Evolutionary conservation across 30 jellyfish, hydroid and myxozoan species (phyloP).

Genomic region (Hydra vulgaris): DNA sequence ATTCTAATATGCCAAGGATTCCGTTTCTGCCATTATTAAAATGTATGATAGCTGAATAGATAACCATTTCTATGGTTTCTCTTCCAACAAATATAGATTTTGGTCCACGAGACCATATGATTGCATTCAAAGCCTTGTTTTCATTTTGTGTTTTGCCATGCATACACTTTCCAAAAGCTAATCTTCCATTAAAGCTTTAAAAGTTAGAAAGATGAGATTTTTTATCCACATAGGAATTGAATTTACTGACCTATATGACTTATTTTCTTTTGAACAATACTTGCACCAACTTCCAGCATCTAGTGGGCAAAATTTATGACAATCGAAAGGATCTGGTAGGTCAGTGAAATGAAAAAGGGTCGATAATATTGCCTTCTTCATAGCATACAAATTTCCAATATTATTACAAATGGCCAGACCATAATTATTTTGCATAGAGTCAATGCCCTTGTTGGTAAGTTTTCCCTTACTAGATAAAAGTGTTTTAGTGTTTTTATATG

Average conservation of each 20-base stretch:
- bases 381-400: too few species aligned
- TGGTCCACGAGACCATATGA: conserved; percentile 14
- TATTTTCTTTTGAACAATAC: not conserved
- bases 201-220: too few species aligned
- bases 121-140: not conserved
- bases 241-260: not conserved
- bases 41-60: conserved; percentile 6
- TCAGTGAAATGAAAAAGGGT: too few species aligned
- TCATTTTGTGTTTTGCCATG: too few species aligned
- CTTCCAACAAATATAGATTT: conserved; percentile 4
- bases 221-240: too few species aligned
- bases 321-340: too few species aligned
- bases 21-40: conserved; percentile 6
- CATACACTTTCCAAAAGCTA: too few species aligned
- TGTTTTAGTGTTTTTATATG: conserved; percentile 25
- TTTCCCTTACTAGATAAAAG: conserved; percentile 37
- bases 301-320: too few species aligned
- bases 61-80: conserved; percentile 4
- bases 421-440: conserved; percentile 4
- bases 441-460: conserved; percentile 28
- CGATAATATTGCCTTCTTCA: too few species aligned
- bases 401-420: too few species aligned
- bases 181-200: too few species aligned
- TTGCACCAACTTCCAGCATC: not conserved
- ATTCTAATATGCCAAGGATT: conserved; percentile 8